Evolutionary conservation across 2,888 invertebrate species (phyloP).

Genomic region (Dasypolia templi): DNA sequence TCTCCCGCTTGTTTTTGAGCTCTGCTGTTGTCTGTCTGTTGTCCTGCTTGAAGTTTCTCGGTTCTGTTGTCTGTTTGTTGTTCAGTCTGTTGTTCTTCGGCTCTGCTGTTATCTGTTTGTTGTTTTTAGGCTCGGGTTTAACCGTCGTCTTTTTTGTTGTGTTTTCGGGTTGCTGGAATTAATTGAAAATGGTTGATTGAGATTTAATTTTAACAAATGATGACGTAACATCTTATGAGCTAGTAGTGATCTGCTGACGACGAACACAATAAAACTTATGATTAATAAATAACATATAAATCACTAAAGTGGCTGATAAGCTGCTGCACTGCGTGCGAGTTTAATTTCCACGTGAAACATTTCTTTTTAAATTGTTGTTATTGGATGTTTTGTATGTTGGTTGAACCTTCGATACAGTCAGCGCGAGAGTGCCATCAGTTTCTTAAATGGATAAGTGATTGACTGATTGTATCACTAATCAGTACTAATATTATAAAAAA

Average conservation of each 20-base stretch:
- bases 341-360: too few species aligned
- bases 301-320: too few species aligned
- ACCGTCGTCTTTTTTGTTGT: constrained; percentile 67
- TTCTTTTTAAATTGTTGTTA: too few species aligned
- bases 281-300: too few species aligned
- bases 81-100: constrained; percentile 46
- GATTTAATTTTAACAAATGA: neutral
- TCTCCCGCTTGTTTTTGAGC: constrained; percentile 65
- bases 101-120: constrained; percentile 53
- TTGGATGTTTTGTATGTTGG: too few species aligned
- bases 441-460: too few species aligned
- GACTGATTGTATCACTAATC: too few species aligned
- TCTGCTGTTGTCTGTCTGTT: constrained; percentile 17
- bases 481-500: too few species aligned
- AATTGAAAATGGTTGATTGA: neutral
- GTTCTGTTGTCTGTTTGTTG: constrained; percentile 54
- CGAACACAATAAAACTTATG: too few species aligned
- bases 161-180: constrained; percentile 75
- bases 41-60: constrained; percentile 5
- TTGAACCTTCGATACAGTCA: too few species aligned
- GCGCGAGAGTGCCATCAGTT: too few species aligned
- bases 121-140: constrained; percentile 64
- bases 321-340: too few species aligned
- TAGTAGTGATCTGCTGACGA: neutral
- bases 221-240: neutral